A percentile compares a stretch with the other conserved stretches of the same genome.
Conservation (phyloP, 2,113 vertebrate genomes). For the Myotis lucifugus region DNA sequence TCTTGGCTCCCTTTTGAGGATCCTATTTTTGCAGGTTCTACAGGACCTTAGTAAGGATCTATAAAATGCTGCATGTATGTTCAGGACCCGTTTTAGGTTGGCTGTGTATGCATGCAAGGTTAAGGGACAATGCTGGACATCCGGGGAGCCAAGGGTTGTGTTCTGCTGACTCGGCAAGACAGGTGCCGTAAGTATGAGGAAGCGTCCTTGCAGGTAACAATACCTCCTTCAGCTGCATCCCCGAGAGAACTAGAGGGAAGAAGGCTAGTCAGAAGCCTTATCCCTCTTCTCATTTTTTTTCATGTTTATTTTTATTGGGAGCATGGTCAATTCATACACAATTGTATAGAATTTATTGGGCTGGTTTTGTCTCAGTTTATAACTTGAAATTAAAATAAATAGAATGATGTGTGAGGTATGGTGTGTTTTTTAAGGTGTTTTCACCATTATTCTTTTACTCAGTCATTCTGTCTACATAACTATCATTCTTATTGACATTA, state of each 20-base stretch:
- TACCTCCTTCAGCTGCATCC: not conserved
- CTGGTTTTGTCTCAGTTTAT: not conserved
- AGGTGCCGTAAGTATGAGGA: not conserved
- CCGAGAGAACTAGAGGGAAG: not conserved
- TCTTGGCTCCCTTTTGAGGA: not conserved
- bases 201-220: not conserved
- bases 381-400: conserved; percentile 25
- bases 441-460: not conserved
- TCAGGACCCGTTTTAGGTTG: not conserved
- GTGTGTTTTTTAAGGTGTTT: not conserved
- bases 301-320: not conserved
- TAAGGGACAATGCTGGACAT: not conserved
- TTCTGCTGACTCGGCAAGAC: conserved; percentile 1
- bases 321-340: not conserved
- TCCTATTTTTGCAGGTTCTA: not conserved
- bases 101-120: not conserved
- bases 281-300: not conserved
- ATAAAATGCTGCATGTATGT: not conserved
- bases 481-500: not conserved
- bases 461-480: not conserved
- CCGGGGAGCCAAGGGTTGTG: not conserved
- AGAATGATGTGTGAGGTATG: not conserved
- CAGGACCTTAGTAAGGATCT: not conserved
- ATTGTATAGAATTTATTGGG: not conserved
- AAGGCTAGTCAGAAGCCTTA: not conserved